Percentiles rank a stretch among this genome's conserved stretches.
These are phyloP conservation scores for Thermophis baileyi DNA, from an alignment of 2,113 vertebrate species.

Conservation along the genomic window DNA sequence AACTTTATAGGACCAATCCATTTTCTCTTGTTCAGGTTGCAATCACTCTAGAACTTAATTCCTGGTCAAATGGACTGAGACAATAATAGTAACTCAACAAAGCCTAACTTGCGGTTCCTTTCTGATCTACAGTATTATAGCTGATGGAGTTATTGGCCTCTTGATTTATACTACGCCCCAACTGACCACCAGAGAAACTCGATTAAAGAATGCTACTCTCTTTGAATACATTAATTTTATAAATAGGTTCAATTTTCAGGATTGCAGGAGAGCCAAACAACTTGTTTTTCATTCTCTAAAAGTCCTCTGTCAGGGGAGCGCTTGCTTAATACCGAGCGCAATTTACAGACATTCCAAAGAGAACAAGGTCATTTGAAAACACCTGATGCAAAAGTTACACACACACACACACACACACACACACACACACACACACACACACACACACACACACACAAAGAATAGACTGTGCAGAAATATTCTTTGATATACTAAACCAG, in stretches of 20 bases:
- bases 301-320: not conserved
- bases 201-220: not conserved
- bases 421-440: not conserved
- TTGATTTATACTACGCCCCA: not conserved
- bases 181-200: not conserved
- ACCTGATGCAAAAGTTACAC: slow-evolving; percentile 55
- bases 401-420: not conserved
- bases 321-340: slow-evolving; percentile 4
- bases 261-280: not conserved
- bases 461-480: not conserved
- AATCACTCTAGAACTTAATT: not conserved
- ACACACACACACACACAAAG: slow-evolving; percentile 5
- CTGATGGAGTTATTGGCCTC: not conserved
- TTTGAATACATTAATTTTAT: not conserved
- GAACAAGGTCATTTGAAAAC: slow-evolving; percentile 51
- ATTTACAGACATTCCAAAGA: slow-evolving; percentile 55
- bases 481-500: not conserved
- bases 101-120: not conserved
- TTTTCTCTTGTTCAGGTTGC: not conserved
- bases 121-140: not conserved
- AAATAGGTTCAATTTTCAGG: not conserved
- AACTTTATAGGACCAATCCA: not conserved
- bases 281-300: not conserved
- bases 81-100: not conserved
- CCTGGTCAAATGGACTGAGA: not conserved